phyloP scores from a whole-genome alignment of 1,140 invertebrate genomes.

The Heterodera schachtii region DNA sequence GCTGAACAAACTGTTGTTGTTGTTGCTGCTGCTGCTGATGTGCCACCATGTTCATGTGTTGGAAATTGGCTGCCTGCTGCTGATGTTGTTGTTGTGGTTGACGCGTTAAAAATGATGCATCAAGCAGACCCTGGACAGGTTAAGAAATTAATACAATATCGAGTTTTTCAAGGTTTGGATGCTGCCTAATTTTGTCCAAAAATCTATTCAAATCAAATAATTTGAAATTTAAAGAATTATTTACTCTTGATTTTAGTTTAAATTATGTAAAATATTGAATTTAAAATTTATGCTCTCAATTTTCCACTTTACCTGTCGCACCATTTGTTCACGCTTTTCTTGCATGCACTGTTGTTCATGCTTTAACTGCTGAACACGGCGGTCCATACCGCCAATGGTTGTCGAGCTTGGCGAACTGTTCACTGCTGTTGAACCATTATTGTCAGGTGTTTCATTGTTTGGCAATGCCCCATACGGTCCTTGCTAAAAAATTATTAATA shows the following conservation, averaged over 20 bases:
- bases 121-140: conserved; percentile 22
- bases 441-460: not conserved
- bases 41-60: not conserved
- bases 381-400: conserved; percentile 21
- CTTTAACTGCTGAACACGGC: conserved; percentile 39
- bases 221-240: no score
- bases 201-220: no score
- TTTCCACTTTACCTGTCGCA: conserved; percentile 29
- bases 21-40: conserved; percentile 5
- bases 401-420: conserved; percentile 3
- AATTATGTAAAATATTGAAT: no score
- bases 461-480: not conserved
- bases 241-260: no score
- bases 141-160: not conserved
- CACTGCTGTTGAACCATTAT: not conserved
- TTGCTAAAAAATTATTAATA: not conserved
- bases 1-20: conserved; percentile 3
- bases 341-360: conserved; percentile 33
- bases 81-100: not conserved
- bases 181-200: no score
- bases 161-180: no score
- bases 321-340: conserved; percentile 34
- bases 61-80: not conserved
- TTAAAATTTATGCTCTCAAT: no score
- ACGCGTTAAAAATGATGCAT: conserved; percentile 18